Percentiles rank a stretch among this genome's conserved stretches.
phyloP scores from a whole-genome alignment of 2,113 vertebrate genomes.

The Mungos mungo region DNA sequence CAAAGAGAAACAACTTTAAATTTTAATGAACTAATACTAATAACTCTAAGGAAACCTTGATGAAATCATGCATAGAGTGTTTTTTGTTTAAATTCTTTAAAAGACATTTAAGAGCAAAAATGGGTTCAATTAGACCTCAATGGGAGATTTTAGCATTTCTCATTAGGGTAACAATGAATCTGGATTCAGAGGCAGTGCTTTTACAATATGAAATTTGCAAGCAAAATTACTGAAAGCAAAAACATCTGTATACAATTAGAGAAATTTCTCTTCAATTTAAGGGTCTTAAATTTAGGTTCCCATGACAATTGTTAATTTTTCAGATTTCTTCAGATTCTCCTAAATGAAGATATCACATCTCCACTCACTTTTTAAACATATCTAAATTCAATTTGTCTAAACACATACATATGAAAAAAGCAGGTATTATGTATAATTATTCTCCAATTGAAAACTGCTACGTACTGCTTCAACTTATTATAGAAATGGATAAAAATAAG shows the following conservation, averaged over 20 bases:
- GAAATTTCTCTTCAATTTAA: not conserved
- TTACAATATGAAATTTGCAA: not conserved
- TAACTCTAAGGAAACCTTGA: not conserved
- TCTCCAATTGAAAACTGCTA: not conserved
- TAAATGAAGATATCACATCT: not conserved
- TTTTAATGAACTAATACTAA: not conserved
- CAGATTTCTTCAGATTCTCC: not conserved
- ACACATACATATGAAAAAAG: not conserved
- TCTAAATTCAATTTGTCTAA: not conserved
- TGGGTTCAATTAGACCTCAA: not conserved
- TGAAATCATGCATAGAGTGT: not conserved
- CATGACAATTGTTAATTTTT: not conserved
- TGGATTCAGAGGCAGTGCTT: not conserved
- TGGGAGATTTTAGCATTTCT: not conserved
- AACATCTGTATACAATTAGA: not conserved
- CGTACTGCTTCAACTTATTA: not conserved
- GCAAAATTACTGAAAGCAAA: not conserved
- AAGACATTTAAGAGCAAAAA: not conserved
- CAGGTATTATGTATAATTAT: not conserved
- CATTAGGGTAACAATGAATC: not conserved
- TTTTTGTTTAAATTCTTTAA: not conserved
- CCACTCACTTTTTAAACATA: not conserved
- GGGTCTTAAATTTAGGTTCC: not conserved
- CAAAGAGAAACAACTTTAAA: not conserved
- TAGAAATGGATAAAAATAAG: not conserved